Evolutionary conservation across 2,797 vertebrate species (phyloP).

Genomic region (Phrynocephalus forsythii): DNA sequence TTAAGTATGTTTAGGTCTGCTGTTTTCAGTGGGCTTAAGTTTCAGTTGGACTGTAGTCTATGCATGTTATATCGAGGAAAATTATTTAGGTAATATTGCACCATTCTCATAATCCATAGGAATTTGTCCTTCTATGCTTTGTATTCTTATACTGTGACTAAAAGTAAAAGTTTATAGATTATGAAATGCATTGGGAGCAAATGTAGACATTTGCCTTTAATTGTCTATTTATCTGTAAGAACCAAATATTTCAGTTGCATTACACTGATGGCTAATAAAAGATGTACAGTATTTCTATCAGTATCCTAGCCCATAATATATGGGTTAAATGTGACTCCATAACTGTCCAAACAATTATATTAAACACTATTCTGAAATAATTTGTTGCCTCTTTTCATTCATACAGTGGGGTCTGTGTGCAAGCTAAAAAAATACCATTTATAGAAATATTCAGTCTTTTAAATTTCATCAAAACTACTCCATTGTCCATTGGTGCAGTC

Average conservation of each 20-base stretch:
- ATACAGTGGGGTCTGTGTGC: background rate
- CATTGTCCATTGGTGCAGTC: background rate
- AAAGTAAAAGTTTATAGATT: constrained; percentile 44
- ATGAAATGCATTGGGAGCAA: background rate
- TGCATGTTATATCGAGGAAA: constrained; percentile 36
- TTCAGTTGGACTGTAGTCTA: constrained; percentile 1
- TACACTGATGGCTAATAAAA: constrained; percentile 60
- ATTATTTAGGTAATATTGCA: constrained; percentile 37
- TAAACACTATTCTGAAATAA: constrained; percentile 74
- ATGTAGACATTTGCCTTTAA: constrained; percentile 48
- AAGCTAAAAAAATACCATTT: background rate
- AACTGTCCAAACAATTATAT: constrained; percentile 69
- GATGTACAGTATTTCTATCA: constrained; percentile 70
- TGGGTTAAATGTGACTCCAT: constrained; percentile 70
- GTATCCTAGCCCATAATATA: constrained; percentile 61
- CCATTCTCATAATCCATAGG: constrained; percentile 44
- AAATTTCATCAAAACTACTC: background rate
- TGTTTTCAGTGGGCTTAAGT: background rate
- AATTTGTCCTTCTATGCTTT: constrained; percentile 35
- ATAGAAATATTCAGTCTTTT: background rate
- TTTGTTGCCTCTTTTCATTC: constrained; percentile 42
- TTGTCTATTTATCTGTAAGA: constrained; percentile 53
- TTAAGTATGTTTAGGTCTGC: background rate
- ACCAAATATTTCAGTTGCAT: constrained; percentile 73
- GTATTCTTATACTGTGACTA: constrained; percentile 52